These are phyloP conservation scores for Wasmannia auropunctata DNA, from an alignment of 1,140 invertebrate species.

Conservation along the genomic window DNA sequence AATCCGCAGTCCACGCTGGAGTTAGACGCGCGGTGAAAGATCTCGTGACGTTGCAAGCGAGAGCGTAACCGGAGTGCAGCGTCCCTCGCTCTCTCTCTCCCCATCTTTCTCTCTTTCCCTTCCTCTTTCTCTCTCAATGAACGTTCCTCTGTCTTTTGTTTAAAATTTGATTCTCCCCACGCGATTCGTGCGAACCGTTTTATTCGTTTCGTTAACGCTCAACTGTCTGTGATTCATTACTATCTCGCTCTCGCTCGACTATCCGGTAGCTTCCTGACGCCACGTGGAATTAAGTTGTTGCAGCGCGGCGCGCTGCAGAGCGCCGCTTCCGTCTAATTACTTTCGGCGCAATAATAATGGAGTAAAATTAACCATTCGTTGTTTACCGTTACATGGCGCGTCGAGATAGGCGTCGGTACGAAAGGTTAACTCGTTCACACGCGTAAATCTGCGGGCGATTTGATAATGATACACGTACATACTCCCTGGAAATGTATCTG, in stretches of 20 bases:
- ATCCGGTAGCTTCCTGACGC: neutral
- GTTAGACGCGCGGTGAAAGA: conserved; percentile 49
- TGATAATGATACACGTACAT: neutral
- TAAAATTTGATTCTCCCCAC: conserved; percentile 6
- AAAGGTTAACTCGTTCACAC: conserved; percentile 50
- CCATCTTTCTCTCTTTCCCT: neutral
- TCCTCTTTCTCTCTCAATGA: conserved; percentile 18
- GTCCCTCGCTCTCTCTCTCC: neutral
- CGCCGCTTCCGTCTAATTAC: conserved; percentile 25
- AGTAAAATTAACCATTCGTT: neutral
- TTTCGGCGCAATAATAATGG: conserved; percentile 3
- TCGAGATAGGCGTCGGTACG: neutral
- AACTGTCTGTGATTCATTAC: neutral
- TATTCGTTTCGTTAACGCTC: neutral
- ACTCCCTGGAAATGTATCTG: neutral
- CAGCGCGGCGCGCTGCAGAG: neutral
- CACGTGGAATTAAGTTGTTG: neutral
- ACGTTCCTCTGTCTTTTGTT: conserved; percentile 1
- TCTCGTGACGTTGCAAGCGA: conserved; percentile 15
- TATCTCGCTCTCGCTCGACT: neutral
- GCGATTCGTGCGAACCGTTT: neutral
- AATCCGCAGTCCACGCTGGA: conserved; percentile 9
- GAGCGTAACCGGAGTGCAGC: neutral
- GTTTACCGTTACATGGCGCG: neutral
- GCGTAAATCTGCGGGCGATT: conserved; percentile 21